Evolutionary conservation across 64 coral and sea anemone genomes (phyloP).

Genomic region (Montipora cactus): DNA sequence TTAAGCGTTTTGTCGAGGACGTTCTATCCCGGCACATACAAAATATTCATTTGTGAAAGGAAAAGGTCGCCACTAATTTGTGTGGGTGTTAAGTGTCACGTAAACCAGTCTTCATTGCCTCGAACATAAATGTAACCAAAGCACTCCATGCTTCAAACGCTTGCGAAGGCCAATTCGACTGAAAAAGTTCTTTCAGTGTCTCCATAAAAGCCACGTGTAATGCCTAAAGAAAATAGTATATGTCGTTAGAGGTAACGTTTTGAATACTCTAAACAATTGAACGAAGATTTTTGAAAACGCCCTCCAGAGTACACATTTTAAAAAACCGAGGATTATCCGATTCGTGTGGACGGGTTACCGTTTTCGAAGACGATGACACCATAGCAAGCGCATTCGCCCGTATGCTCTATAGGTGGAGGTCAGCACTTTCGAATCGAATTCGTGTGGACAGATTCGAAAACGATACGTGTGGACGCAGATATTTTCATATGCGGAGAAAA

Average conservation of each 20-base stretch:
- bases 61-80: too few relatives aligned
- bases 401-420: not conserved
- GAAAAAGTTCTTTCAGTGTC: constrained; percentile 21
- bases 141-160: constrained; percentile 6
- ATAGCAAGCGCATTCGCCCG: too few relatives aligned
- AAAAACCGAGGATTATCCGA: too few relatives aligned
- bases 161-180: constrained; percentile 1
- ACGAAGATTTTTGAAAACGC: too few relatives aligned
- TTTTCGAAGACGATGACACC: too few relatives aligned
- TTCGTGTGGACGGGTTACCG: too few relatives aligned
- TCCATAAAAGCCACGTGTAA: constrained; percentile 13
- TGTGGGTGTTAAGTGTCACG: not conserved
- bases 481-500: not conserved
- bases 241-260: too few relatives aligned
- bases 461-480: not conserved
- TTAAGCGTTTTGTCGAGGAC: too few relatives aligned
- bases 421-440: not conserved
- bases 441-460: not conserved
- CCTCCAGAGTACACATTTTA: too few relatives aligned
- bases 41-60: too few relatives aligned
- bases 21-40: too few relatives aligned
- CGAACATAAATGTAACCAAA: constrained; percentile 20
- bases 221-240: not conserved
- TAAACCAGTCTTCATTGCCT: constrained; percentile 6
- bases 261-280: not conserved